These are phyloP conservation scores for Zoroaster sp. DNA, from an alignment of 53 echinoderm and acorn worm species.

Conservation along the genomic window DNA sequence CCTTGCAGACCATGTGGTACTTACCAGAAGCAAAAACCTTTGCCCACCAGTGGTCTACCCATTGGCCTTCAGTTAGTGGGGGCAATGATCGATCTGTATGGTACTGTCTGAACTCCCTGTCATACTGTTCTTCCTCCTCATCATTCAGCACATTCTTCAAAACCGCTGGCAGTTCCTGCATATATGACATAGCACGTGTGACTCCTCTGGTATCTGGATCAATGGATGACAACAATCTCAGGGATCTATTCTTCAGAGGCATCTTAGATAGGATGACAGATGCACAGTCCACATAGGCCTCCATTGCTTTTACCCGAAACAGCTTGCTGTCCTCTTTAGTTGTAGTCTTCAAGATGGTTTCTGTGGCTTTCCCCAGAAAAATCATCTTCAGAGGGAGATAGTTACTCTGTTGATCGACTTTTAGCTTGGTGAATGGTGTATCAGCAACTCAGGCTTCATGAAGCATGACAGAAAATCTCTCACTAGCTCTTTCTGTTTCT, in stretches of 20 bases:
- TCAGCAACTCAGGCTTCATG: not conserved
- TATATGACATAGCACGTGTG: not conserved
- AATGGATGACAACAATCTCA: not conserved
- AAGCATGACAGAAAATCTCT: not conserved
- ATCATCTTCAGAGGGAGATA: not conserved
- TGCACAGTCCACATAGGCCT: not conserved
- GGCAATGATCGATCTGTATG: not conserved
- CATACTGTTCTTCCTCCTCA: not conserved
- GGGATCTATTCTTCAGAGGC: not conserved
- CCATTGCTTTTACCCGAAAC: not conserved
- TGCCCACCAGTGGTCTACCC: conserved; percentile 19
- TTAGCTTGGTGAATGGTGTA: not conserved
- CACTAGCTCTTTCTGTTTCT: not conserved
- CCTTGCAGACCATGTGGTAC: not conserved
- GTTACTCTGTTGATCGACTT: not conserved
- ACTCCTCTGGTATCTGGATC: not conserved
- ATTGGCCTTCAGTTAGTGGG: not conserved
- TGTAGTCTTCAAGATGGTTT: not conserved
- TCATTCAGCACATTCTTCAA: not conserved
- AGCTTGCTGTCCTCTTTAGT: not conserved
- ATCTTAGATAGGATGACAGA: not conserved
- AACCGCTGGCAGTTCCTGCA: not conserved
- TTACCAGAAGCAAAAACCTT: not conserved
- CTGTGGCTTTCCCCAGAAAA: not conserved
- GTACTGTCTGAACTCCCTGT: not conserved